These are phyloP conservation scores for Zaprionus taronus DNA, from an alignment of 1,140 invertebrate genomes.

Conservation along the genomic window DNA sequence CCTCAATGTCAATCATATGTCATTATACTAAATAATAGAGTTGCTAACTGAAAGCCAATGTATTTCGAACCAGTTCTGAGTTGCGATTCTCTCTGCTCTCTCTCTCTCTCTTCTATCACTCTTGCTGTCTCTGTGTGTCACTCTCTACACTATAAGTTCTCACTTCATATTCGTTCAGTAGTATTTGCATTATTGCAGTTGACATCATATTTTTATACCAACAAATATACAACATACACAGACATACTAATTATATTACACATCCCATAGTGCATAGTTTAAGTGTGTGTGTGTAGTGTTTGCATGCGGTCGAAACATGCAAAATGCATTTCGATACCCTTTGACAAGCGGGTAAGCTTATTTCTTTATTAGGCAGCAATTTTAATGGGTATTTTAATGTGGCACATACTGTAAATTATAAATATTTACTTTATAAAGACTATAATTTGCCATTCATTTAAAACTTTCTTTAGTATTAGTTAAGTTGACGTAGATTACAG, in stretches of 20 bases:
- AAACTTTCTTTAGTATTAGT: too few species aligned
- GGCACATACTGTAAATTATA: neutral
- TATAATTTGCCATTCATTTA: too few species aligned
- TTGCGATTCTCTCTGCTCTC: neutral
- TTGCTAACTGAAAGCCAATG: slow-evolving; percentile 43
- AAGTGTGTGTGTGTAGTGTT: slow-evolving; percentile 16
- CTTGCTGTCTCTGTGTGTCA: neutral
- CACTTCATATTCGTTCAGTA: slow-evolving; percentile 17
- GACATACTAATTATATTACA: slow-evolving; percentile 7
- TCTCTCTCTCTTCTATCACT: neutral
- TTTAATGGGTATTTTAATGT: neutral
- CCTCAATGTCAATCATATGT: slow-evolving; percentile 73
- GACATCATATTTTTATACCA: slow-evolving; percentile 35
- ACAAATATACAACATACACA: slow-evolving; percentile 10
- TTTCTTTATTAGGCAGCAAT: slow-evolving; percentile 4
- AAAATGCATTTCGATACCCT: slow-evolving; percentile 51
- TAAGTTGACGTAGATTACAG: too few species aligned
- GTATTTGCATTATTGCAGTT: slow-evolving; percentile 39
- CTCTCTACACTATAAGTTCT: slow-evolving; percentile 8
- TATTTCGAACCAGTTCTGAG: slow-evolving; percentile 25
- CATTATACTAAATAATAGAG: slow-evolving; percentile 60
- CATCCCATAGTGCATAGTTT: neutral
- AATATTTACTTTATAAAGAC: too few species aligned
- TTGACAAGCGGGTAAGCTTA: slow-evolving; percentile 44
- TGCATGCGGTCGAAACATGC: slow-evolving; percentile 46